Evolutionary conservation across 2,113 vertebrate species (phyloP).

Genomic region (Dermatemys mawii): DNA sequence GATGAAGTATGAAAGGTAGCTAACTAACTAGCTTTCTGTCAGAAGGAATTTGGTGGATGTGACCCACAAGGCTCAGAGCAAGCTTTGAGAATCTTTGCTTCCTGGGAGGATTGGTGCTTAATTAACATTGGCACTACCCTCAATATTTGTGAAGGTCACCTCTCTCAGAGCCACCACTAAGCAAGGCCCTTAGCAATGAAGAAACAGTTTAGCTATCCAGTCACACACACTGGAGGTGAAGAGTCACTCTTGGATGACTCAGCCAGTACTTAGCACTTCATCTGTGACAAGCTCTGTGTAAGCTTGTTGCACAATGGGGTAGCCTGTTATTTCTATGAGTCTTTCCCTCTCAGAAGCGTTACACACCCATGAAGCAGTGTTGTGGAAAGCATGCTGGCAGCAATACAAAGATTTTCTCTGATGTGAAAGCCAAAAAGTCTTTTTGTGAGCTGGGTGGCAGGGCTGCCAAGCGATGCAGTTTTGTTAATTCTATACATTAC

Average conservation of each 20-base stretch:
- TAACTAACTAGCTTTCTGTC: background rate
- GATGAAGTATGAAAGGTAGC: background rate
- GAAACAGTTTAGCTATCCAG: constrained; percentile 12
- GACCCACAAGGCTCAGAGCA: background rate
- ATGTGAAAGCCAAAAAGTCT: constrained; percentile 65
- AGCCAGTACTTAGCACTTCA: constrained; percentile 32
- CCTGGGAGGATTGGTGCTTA: background rate
- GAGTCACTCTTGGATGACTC: background rate
- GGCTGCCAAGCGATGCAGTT: constrained; percentile 56
- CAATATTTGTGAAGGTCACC: constrained; percentile 14
- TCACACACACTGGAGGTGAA: background rate
- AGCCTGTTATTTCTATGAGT: constrained; percentile 40
- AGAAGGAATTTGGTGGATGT: background rate
- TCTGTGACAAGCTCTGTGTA: background rate
- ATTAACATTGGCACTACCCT: constrained; percentile 18
- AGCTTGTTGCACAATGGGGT: constrained; percentile 28
- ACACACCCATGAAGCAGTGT: constrained; percentile 45
- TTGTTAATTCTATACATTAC: constrained; percentile 28
- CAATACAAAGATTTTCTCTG: constrained; percentile 63
- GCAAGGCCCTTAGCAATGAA: constrained; percentile 31
- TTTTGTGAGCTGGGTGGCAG: constrained; percentile 44
- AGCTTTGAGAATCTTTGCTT: constrained; percentile 14
- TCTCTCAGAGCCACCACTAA: background rate
- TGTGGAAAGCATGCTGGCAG: constrained; percentile 62
- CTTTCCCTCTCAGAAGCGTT: constrained; percentile 55